These are phyloP conservation scores for Eucera pruinosa DNA, from an alignment of 2,888 invertebrate genomes.

Conservation along the genomic window DNA sequence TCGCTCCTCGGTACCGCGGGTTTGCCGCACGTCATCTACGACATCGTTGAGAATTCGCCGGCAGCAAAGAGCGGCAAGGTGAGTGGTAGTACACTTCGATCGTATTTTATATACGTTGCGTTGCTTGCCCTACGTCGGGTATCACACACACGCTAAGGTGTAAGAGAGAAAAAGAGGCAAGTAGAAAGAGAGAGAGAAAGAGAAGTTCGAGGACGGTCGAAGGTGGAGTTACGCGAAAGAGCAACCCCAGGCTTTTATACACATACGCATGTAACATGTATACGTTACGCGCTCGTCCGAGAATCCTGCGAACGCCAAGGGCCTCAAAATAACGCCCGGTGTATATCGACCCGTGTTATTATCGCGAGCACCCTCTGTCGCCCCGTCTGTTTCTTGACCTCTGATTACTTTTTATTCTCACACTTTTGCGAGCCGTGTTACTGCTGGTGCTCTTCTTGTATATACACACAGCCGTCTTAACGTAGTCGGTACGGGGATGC, in stretches of 20 bases:
- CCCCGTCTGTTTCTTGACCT: slow-evolving; percentile 59
- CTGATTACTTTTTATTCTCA: slow-evolving; percentile 57
- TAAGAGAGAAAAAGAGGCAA: not conserved
- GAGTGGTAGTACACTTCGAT: slow-evolving; percentile 82
- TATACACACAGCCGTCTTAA: slow-evolving; percentile 54
- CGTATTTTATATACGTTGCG: slow-evolving; percentile 21
- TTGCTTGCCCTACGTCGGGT: slow-evolving; percentile 8
- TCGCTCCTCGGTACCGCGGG: slow-evolving; percentile 95
- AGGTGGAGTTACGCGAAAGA: slow-evolving; percentile 25
- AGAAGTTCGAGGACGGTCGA: slow-evolving; percentile 33
- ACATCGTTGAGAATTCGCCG: slow-evolving; percentile 96
- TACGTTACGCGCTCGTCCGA: slow-evolving; percentile 12
- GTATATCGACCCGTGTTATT: slow-evolving; percentile 74
- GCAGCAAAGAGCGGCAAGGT: slow-evolving; percentile 96
- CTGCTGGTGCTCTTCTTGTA: slow-evolving; percentile 38
- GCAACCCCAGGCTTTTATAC: slow-evolving; percentile 32
- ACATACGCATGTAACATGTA: slow-evolving; percentile 3
- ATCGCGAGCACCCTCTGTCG: slow-evolving; percentile 69
- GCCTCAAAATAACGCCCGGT: slow-evolving; percentile 69
- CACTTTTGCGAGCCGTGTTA: slow-evolving; percentile 43
- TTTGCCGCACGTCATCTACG: slow-evolving; percentile 96
- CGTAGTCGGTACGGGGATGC: slow-evolving; percentile 65
- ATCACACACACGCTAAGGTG: slow-evolving; percentile 6
- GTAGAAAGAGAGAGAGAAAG: not conserved
- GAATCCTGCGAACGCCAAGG: slow-evolving; percentile 54